Conservation (phyloP, 2,888 invertebrate species). For the Drosophila limbata region DNA sequence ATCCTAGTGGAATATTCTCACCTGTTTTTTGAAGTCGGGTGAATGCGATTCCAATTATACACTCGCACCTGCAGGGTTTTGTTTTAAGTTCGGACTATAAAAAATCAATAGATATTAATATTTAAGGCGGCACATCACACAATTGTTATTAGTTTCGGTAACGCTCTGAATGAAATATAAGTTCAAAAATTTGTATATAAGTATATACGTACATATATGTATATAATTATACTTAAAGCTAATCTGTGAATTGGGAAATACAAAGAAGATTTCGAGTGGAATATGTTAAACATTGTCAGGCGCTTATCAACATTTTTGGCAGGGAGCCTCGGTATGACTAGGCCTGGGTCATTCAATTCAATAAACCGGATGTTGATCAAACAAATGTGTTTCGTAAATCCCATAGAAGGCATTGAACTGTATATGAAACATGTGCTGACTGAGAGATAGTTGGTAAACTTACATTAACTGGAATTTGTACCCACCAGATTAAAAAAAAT, state of each 20-base stretch:
- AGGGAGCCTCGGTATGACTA: slow-evolving; percentile 49
- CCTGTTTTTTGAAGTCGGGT: not conserved
- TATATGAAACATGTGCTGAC: slow-evolving; percentile 47
- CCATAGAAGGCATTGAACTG: slow-evolving; percentile 69
- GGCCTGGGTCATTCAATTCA: slow-evolving; percentile 55
- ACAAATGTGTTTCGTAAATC: slow-evolving; percentile 51
- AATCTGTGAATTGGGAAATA: slow-evolving; percentile 44
- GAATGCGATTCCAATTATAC: slow-evolving; percentile 7
- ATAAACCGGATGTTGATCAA: slow-evolving; percentile 53
- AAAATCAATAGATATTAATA: slow-evolving; percentile 63
- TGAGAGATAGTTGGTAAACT: slow-evolving; percentile 44
- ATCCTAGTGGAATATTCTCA: not conserved
- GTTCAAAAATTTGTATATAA: not conserved
- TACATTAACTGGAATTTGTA: slow-evolving; percentile 66
- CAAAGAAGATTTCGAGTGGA: slow-evolving; percentile 12
- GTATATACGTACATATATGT: not conserved
- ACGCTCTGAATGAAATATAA: slow-evolving; percentile 12
- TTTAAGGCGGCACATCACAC: slow-evolving; percentile 20
- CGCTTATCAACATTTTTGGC: slow-evolving; percentile 57
- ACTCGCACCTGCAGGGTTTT: not conserved
- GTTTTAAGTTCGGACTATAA: slow-evolving; percentile 1
- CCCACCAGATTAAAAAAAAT: slow-evolving; percentile 56
- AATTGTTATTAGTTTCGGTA: slow-evolving; percentile 36
- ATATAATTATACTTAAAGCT: slow-evolving; percentile 5
- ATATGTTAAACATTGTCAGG: slow-evolving; percentile 17